These are phyloP conservation scores for Xiphydria camelus DNA, from an alignment of 2,888 invertebrate genomes.

Conservation along the genomic window DNA sequence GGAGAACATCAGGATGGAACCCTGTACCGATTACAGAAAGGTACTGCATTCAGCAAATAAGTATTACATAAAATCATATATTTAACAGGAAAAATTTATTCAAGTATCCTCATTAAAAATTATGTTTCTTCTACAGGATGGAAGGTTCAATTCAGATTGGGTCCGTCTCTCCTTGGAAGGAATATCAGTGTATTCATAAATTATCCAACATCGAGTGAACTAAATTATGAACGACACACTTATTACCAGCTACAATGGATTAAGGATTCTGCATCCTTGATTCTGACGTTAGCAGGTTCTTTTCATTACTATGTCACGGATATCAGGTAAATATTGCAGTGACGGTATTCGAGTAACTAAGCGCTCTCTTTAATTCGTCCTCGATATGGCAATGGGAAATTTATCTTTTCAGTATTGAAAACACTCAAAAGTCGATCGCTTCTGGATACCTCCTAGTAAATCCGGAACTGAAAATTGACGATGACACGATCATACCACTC, in stretches of 20 bases:
- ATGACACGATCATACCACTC: slow-evolving; percentile 70
- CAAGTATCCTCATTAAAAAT: not conserved
- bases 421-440: slow-evolving; percentile 65
- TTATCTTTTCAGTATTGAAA: slow-evolving; percentile 30
- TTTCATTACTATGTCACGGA: slow-evolving; percentile 86
- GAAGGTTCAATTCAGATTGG: slow-evolving; percentile 71
- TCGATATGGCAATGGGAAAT: no score
- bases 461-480: slow-evolving; percentile 71
- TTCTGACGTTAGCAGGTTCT: slow-evolving; percentile 70
- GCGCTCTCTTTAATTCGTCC: not conserved
- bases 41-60: slow-evolving; percentile 40
- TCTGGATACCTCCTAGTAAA: slow-evolving; percentile 92
- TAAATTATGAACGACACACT: slow-evolving; percentile 60
- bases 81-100: slow-evolving; percentile 9
- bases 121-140: slow-evolving; percentile 64
- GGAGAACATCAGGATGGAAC: slow-evolving; percentile 78
- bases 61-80: no score
- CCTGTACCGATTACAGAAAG: slow-evolving; percentile 63
- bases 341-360: not conserved
- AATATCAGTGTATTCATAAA: slow-evolving; percentile 80
- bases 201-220: slow-evolving; percentile 64
- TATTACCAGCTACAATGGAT: slow-evolving; percentile 79
- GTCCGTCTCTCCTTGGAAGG: slow-evolving; percentile 78
- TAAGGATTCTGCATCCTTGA: slow-evolving; percentile 59
- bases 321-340: slow-evolving; percentile 60